Base-by-base conservation (phyloP, 2,797 vertebrate species). In the Ciconia nigra region DNA sequence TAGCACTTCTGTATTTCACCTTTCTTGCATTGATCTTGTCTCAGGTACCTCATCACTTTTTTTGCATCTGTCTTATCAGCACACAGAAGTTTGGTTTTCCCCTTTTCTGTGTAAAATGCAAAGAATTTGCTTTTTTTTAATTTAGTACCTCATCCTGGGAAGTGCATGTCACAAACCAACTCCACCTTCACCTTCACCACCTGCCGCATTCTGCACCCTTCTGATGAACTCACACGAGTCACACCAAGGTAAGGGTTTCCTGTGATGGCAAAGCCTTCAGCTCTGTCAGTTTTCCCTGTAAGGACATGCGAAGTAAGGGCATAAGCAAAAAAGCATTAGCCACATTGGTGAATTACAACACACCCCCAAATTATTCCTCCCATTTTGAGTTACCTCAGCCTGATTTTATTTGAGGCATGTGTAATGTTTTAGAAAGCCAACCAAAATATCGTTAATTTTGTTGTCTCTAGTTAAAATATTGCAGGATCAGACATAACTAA, bases 141-240 rank as follows among this genome's bases (percentile, higher is more conserved):
- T 98, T 57, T 98, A 99, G 99, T 99, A 70, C 98, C 99, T 98
- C 99, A 99, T 97, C 99, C 99, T 93, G 99, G 99, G 96, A 99
- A 99, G 98, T 99, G 99, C 98, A 98, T 99, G 99, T 99, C 99
- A 95, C 98, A 99, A 96, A 99, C 99, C 87, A 99, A 99, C 98
- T 99, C 99, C 97, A 99, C 99, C 78, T 99, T 99, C 97, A 99
- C 99, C 97, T 99, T 99, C 98, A 99, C 99, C 97, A 99, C 99
- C 97, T 99, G 99, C 98, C 99, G 99, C 97, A 99, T 99, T 94
- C 98, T 99, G 95, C 99, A 99, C 97, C 99, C 99, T 35, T 99
- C 99, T 9, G 99, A 99, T 91, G 99, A 99, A 82, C 98, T 99
- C 97, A 99, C 99, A 22, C 98, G 99, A 89, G 98, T 99, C 97